These are phyloP conservation scores for Heterotis niloticus DNA, from an alignment of 2,113 vertebrate genomes.

Conservation along the genomic window DNA sequence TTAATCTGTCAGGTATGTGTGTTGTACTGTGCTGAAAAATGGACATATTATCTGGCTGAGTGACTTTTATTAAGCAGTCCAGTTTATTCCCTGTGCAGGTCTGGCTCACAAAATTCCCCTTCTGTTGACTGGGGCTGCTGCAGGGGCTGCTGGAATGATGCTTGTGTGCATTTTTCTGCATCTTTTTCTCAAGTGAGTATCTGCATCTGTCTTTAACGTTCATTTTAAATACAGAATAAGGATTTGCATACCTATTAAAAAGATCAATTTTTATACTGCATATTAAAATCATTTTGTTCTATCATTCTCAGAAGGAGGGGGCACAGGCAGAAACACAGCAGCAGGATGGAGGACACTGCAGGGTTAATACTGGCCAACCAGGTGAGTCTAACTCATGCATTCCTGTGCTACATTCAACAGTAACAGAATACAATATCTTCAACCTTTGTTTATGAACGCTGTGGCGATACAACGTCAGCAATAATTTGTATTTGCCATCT, in stretches of 20 bases:
- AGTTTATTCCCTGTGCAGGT: constrained; percentile 43
- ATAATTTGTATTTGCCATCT: too few species aligned
- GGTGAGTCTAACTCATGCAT: constrained; percentile 41
- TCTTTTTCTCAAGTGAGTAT: constrained; percentile 44
- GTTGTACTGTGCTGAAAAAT: neutral
- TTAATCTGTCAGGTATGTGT: too few species aligned
- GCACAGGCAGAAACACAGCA: neutral
- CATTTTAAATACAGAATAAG: constrained; percentile 1
- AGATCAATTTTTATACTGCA: neutral
- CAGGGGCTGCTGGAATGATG: constrained; percentile 46
- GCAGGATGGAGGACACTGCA: constrained; percentile 19
- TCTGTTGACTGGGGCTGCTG: constrained; percentile 44
- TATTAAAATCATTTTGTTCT: neutral
- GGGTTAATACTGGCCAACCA: constrained; percentile 29
- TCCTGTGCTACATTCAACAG: neutral
- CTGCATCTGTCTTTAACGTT: constrained; percentile 32
- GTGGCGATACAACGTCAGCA: too few species aligned
- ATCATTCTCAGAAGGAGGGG: constrained; percentile 42
- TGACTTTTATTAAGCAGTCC: neutral
- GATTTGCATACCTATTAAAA: neutral
- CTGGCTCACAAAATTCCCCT: constrained; percentile 28
- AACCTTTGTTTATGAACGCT: neutral
- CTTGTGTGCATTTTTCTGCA: constrained; percentile 45
- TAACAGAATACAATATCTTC: neutral
- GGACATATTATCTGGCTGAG: neutral